phyloP scores from a whole-genome alignment of 2,113 vertebrate genomes.

The rat (Rattus norvegicus) region GRCr8 NC_086020.1:128732501-128733000 shows the following conservation, averaged over 20 bases:
- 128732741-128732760: not conserved
- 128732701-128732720: not conserved
- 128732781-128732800: not conserved
- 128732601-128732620: not conserved
- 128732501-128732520: not conserved
- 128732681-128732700: no score
- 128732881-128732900: not conserved
- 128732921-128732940: not conserved
- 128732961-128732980: not conserved
- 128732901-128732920: not conserved
- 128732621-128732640: not conserved
- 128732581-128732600: not conserved
- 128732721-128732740: not conserved
- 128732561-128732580: not conserved
- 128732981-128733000: not conserved
- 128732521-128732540: not conserved
- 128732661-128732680: not conserved
- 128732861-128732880: not conserved
- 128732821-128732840: not conserved
- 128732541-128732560: not conserved
- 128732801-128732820: not conserved
- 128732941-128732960: not conserved
- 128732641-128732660: no score
- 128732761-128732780: not conserved
- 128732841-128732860: not conserved